Evolutionary conservation across 23 tunicate genomes (phyloP), one percentile per base, ranked within the genome.

Genomic region (Trididemnum miniatum): DNA sequence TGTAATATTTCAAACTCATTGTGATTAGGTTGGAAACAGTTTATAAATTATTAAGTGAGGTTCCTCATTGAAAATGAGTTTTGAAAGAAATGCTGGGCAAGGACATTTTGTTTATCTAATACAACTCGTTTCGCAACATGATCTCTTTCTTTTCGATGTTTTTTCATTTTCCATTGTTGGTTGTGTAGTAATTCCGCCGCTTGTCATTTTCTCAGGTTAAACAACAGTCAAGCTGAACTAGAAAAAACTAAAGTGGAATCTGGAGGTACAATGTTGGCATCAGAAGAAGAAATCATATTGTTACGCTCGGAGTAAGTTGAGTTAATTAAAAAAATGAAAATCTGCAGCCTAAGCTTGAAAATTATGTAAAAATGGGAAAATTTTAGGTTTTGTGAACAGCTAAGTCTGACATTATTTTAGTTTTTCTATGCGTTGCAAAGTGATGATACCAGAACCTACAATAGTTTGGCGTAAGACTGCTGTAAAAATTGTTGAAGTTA

Each of bases 181-280:
- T 26, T 65, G 20, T 12, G 23, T 5, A 34, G 25, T 9, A 12
- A 24, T 9, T 20, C 20, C 23, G 71, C 27, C 27, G 71, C 27
- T 9, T 12, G 26, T 12, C 23, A 20, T 62, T 62, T 82, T 81
- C 57, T 31, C 83, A 93, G 98, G 85, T 65, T 93, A 73, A 93
- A 93, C 89, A 65, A 66, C 84, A 93, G 98, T 72, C 95, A 93
- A 71, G 98, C 96, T 23, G 99, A 95, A 51, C 65, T 95, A 20
- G 98, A 95, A 78, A 82, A 85, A 52, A 89, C 90, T 0, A 95
- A 90, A 74, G 91, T 90, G 1, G 96, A 95, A 76, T 95, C 99
- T n/a, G 96, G 92, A 50, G 92, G 96, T 31, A 89, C 89, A 0
- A 76, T 89, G 74, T 76, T 83, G 34, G 95, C 95, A 20, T 76